Base-by-base conservation (phyloP, 2,113 vertebrate genomes). In the Origma solitaria region DNA sequence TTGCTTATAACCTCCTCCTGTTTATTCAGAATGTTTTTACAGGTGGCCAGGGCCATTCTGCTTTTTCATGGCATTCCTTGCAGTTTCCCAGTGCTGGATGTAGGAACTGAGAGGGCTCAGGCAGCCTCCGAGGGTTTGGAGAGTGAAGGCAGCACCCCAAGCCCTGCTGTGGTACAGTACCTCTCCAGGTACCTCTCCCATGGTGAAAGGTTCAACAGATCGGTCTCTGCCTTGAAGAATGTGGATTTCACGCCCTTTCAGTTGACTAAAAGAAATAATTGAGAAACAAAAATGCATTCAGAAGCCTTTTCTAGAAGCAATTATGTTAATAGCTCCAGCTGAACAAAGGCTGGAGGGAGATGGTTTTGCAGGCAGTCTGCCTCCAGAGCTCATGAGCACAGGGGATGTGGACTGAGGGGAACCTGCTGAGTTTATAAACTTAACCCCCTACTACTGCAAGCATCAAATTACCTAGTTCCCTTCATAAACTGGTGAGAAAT, bases 71-170 rank as follows among this genome's bases (percentile, higher is more conserved):
- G 38, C 27, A 16, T 66, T 49, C 51, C 42, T 37, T 37, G 31
- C n/a, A 30, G 31, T n/a, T 79, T 75, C 15, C 42, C 22, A 80
- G 60, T 9, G 12, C 35, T 50, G n/a, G 37, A 22, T 28, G 49
- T 7, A 79, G 76, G 33, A 76, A 13, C 30, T 88, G 15, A 42
- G 57, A 72, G 47, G 76, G 57, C 23, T 23, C 7, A 1, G 30
- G 13, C 51, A 62, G 7, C 5, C 53, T 62, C 65, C 38, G 65
- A n/a, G 27, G 40, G 9, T 51, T 31, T 75, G 65, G 54, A 84
- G 44, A 54, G 33, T 0, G 2, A 40, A 53, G 10, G 6, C 45
- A 70, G 45, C 6, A 11, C 77, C 42, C 0, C 2, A 2, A 28
- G 25, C 42, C 56, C 42, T 66, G 47, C 73, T 51, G 19, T 5